Base-by-base conservation (phyloP, 2,888 invertebrate species). In the Lasioglossum leucozonium region DNA sequence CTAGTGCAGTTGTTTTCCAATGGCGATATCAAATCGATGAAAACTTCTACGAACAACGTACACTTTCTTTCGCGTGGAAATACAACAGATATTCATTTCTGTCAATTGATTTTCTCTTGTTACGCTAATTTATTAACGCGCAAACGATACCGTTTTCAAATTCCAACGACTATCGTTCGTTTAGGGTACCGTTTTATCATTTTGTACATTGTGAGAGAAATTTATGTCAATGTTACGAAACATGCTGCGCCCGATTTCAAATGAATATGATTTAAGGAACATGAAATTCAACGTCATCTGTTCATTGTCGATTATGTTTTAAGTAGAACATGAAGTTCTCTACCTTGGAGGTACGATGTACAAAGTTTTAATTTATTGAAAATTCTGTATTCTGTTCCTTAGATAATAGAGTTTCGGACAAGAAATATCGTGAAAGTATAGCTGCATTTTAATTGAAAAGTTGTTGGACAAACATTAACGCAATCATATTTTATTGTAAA, bases 141-240 rank as follows among this genome's bases (percentile, higher is more conserved):
- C 62, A 93, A 91, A 91, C 90, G 91, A 89, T 92, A 91, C 88
- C 85, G 85, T 91, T 55, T n/a, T 92, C 91, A 92, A 93, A 91
- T 86, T n/a, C 11, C 89, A 90, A 91, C 91, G 92, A 92, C 92
- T 92, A 91, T 92, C 93, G 90, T 89, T 92, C 93, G 90, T 89
- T 82, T 82, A 88, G 84, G 86, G 88, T 87, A 85, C 91, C 84
- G 84, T 83, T 81, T 85, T 72, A 85, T 77, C 81, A 65, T 83
- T 76, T 82, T 65, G 82, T 87, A 67, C 87, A 89, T 82, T 55
- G 72, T 51, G 77, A 74, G 44, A 34, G 26, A 76, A 72, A 69
- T 69, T n/a, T 18, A 51, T 72, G 67, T 34, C 16, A 47, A 42
- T 30, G 22, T 30, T 55, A 51, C 4, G 44, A 67, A 42, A 6